Base-by-base conservation (phyloP, 1,140 invertebrate species). In the Wasmannia auropunctata region DNA sequence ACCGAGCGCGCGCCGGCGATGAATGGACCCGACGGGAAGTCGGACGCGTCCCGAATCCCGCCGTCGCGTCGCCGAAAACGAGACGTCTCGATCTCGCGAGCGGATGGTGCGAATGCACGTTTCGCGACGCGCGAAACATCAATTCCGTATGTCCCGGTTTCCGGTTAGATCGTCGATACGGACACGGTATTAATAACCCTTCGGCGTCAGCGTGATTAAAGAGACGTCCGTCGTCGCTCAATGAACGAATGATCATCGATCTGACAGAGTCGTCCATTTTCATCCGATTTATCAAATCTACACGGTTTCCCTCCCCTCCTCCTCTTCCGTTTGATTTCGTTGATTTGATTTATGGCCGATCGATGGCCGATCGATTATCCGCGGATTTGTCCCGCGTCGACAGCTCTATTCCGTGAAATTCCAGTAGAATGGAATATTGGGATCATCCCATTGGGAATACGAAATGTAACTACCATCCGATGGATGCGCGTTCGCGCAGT, bases 291-390 rank as follows among this genome's bases (percentile, higher is more conserved):
- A 34, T 63, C 40, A 34, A n/a, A 67, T 69, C 28, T 77, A 31
- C 37, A 5, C 25, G 60, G 14, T 28, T 37, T 25, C 46, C 8
- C 19, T n/a, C 62, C n/a, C 7, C 31, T 2, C 14, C 54, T 14
- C 10, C 67, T 11, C 16, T 1, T 25, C 37, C 31, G 7, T 51
- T 49, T 60, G 56, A 37, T 43, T 63, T 31, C 49, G 11, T n/a
- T 62, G 40, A 67, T 67, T 88, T 67, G 69, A 88, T 84, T 87
- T 76, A 75, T 49, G 85, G 8, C 58, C 49, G 62, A 37, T 56
- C 69, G 86, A 87, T 65, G 28, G 7, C 40, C 54, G n/a, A n/a
- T n/a, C n/a, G n/a, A 43, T 72, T 70, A 86, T 34, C 7, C 46
- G 16, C 8, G 74, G 22, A 79, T 70, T 75, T 65, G 58, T 49